Percentiles rank a stretch among this genome's conserved stretches.
Conservation (phyloP, 2,113 vertebrate genomes). For the Tylochromis polylepis region DNA sequence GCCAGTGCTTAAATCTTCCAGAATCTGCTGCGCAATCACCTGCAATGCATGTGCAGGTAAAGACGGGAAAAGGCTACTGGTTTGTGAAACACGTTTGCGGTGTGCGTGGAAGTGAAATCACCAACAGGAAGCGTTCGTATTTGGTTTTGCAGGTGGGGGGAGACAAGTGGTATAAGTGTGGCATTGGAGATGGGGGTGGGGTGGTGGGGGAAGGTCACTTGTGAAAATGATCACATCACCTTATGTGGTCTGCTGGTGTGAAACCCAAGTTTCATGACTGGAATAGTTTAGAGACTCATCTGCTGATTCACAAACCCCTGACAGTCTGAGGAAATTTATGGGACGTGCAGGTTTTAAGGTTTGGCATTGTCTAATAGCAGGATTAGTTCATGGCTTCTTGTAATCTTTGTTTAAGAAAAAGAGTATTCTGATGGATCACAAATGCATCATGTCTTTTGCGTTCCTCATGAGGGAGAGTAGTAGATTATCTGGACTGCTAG, state of each 20-base stretch:
- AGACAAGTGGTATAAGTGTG: not conserved
- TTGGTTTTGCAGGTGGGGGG: slow-evolving; percentile 7
- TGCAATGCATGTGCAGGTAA: not conserved
- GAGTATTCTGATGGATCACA: not conserved
- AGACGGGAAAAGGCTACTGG: not conserved
- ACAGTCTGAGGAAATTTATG: not conserved
- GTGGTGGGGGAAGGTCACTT: not conserved
- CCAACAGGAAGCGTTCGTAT: not conserved
- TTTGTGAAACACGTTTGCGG: not conserved
- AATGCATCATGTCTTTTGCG: not conserved
- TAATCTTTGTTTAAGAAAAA: not conserved
- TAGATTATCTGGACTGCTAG: not conserved
- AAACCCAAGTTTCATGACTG: slow-evolving; percentile 6
- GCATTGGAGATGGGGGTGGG: not conserved
- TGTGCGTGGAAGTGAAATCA: slow-evolving; percentile 32
- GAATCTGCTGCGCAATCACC: not conserved
- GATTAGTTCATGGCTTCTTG: not conserved
- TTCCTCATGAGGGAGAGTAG: not conserved
- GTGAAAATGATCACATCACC: not conserved
- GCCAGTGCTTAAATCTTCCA: not conserved
- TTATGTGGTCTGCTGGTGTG: not conserved
- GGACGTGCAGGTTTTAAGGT: not conserved
- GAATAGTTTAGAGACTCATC: not conserved
- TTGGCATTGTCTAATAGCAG: not conserved
- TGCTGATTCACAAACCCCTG: not conserved